Percentiles rank a stretch among this genome's conserved stretches.
Conservation (phyloP, 2,888 invertebrate genomes). For the Spisula subtruncata region DNA sequence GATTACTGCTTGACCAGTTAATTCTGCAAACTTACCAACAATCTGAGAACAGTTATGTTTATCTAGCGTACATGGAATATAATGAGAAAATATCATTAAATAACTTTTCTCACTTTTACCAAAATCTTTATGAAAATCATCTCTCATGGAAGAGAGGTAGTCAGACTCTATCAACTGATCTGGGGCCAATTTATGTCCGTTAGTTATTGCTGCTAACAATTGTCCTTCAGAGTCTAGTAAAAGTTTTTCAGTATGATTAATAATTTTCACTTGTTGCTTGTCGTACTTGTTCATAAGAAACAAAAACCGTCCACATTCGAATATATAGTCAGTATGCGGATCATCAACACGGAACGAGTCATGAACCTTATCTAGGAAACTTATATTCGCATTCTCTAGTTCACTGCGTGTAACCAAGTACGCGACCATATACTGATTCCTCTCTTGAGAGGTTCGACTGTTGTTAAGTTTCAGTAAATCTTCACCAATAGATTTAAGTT, state of each 20-base stretch:
- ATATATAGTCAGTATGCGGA: neutral
- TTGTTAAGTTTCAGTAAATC: neutral
- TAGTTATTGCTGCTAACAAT: neutral
- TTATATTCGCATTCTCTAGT: neutral
- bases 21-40: neutral
- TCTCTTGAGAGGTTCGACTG: neutral
- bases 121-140: neutral
- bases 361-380: neutral
- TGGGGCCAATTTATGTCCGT: neutral
- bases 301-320: neutral
- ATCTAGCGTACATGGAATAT: neutral
- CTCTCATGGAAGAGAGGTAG: neutral
- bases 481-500: neutral
- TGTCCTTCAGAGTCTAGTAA: neutral
- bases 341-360: neutral
- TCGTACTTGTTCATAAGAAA: neutral
- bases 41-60: neutral
- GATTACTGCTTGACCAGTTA: neutral
- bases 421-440: neutral
- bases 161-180: neutral
- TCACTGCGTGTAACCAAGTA: neutral
- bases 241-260: constrained; percentile 2
- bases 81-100: neutral
- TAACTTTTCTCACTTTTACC: neutral
- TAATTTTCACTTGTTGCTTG: neutral